Percentiles rank a stretch among this genome's conserved stretches.
These are phyloP conservation scores for Sebastiscus albofasciatus DNA, from an alignment of 2,797 vertebrate species.

Conservation along the genomic window DNA sequence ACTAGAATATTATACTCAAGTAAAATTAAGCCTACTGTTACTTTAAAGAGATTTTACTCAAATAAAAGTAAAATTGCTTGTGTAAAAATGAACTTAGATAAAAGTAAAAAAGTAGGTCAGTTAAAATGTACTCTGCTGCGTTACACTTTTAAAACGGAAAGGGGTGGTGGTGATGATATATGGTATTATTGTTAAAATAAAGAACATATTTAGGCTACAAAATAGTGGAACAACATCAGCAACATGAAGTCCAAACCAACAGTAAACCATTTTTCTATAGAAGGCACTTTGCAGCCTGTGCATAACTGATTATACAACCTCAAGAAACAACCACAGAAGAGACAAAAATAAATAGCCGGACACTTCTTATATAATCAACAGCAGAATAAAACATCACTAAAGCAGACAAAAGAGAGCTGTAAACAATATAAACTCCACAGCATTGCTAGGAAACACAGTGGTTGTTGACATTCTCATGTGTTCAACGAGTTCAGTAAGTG, in stretches of 20 bases:
- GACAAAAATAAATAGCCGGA: background rate
- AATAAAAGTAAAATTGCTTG: no score
- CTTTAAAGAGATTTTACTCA: no score
- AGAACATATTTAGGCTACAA: background rate
- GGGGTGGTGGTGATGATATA: no score
- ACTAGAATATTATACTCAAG: no score
- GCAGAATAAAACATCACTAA: background rate
- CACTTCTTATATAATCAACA: background rate
- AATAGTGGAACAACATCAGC: background rate
- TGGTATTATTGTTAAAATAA: no score
- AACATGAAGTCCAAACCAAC: background rate
- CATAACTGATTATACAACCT: no score
- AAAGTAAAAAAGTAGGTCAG: no score
- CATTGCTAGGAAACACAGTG: background rate
- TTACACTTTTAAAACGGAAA: background rate
- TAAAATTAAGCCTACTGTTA: no score
- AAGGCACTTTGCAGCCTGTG: no score
- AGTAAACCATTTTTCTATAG: background rate
- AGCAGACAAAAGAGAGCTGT: background rate
- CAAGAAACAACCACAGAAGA: no score
- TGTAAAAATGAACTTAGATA: no score
- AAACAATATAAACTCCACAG: background rate
- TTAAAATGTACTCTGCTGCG: background rate
- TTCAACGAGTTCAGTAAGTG: background rate
- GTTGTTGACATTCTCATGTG: background rate